phyloP scores from a whole-genome alignment of 2,113 vertebrate genomes.

The Amphiprion percula region DNA sequence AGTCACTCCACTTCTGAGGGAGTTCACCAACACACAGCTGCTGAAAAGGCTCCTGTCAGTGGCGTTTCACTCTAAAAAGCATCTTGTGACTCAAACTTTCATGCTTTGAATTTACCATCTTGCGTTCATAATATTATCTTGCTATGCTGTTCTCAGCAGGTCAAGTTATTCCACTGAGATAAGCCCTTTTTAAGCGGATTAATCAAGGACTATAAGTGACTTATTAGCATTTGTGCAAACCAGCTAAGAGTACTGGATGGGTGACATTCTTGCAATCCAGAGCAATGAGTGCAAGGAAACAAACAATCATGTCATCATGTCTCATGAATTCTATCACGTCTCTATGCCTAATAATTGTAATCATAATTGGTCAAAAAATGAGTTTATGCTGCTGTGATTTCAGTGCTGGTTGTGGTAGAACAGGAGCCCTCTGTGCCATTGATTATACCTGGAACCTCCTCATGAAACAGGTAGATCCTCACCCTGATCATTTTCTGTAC shows the following conservation, averaged over 20 bases:
- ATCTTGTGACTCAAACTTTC: no score
- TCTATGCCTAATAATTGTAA: no score
- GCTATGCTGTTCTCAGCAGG: no score
- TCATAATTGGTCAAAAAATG: background rate
- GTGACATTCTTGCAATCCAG: no score
- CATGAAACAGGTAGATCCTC: constrained; percentile 86
- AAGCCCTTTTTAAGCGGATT: no score
- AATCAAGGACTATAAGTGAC: no score
- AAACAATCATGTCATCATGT: background rate
- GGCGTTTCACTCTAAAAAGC: no score
- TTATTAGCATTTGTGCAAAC: no score
- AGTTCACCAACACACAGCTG: background rate
- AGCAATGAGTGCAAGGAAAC: background rate
- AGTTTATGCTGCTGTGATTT: constrained; percentile 29
- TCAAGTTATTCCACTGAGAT: no score
- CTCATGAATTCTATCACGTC: no score
- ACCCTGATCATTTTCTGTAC: background rate
- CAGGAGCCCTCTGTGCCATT: constrained; percentile 93
- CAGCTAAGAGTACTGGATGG: no score
- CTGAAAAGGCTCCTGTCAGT: background rate
- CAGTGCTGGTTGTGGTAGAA: constrained; percentile 97
- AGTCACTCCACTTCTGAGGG: background rate
- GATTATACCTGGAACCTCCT: constrained; percentile 95
- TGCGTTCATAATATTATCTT: background rate
- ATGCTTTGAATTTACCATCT: no score